These are phyloP conservation scores for Globodera ellingtonae DNA, from an alignment of 1,140 invertebrate genomes.

Conservation along the genomic window DNA sequence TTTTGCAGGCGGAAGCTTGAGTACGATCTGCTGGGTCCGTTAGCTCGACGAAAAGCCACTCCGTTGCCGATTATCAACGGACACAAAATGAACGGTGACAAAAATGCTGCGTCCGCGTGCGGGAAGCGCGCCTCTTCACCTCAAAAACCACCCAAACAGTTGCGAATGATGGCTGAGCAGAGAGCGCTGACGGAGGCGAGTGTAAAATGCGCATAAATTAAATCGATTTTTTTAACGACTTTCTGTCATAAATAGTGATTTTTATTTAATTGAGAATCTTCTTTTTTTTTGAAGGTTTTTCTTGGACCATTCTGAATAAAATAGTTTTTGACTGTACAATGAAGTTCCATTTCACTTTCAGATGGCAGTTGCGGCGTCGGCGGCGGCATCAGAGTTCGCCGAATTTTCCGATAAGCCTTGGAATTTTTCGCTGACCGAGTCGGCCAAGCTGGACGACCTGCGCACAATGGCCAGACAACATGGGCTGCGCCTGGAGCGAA, in stretches of 20 bases:
- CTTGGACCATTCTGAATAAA: too few relatives aligned
- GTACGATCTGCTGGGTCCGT: slow-evolving; percentile 20
- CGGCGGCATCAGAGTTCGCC: background rate
- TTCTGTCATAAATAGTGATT: background rate
- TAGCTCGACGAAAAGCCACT: slow-evolving; percentile 1
- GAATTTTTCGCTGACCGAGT: background rate
- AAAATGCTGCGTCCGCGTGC: background rate
- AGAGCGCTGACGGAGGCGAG: slow-evolving; percentile 2
- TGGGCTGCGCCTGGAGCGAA: background rate
- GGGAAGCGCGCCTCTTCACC: background rate
- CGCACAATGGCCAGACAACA: background rate
- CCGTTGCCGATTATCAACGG: slow-evolving; percentile 3
- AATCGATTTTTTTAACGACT: background rate
- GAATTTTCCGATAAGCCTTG: background rate
- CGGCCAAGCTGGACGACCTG: background rate
- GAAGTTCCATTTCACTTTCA: background rate
- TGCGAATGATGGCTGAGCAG: slow-evolving; percentile 4
- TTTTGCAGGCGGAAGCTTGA: slow-evolving; percentile 21
- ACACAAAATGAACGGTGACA: background rate
- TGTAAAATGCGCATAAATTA: background rate
- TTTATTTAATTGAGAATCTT: too few relatives aligned
- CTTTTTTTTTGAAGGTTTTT: too few relatives aligned
- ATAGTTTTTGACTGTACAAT: background rate
- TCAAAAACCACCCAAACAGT: background rate
- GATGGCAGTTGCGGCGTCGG: background rate